Percentiles rank a stretch among this genome's conserved stretches.
These are phyloP conservation scores for Artibeus jamaicensis DNA, from an alignment of 2,797 vertebrate species.

Conservation along the genomic window DNA sequence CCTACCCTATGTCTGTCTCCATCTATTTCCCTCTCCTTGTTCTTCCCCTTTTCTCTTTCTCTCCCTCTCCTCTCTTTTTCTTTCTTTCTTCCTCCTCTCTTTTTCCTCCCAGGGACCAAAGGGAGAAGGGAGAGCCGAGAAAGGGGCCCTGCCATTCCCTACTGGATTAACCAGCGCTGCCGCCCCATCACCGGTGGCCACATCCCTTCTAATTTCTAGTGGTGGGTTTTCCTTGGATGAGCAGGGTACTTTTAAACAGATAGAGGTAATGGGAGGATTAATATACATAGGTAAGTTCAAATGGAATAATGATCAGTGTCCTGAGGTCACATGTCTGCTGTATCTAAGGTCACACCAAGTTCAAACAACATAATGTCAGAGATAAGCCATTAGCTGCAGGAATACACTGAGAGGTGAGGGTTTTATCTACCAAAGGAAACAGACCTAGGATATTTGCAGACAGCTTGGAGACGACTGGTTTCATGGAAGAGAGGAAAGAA, in stretches of 20 bases:
- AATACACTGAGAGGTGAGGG: neutral
- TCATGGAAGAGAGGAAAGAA: neutral
- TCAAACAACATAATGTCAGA: neutral
- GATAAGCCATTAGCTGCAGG: neutral
- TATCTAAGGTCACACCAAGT: neutral
- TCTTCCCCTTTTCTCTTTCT: conserved; percentile 19
- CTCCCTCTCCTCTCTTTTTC: conserved; percentile 30
- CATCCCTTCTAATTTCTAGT: conserved; percentile 54
- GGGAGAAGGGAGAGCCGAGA: conserved; percentile 64
- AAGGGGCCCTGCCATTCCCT: conserved; percentile 40
- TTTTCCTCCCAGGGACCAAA: conserved; percentile 66
- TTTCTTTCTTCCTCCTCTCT: conserved; percentile 70
- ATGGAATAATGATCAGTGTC: neutral
- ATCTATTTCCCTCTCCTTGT: conserved; percentile 24
- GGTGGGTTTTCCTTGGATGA: conserved; percentile 58
- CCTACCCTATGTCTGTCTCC: conserved; percentile 36
- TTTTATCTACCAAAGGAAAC: neutral
- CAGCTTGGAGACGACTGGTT: neutral
- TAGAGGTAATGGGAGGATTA: conserved; percentile 27
- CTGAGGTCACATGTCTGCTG: neutral
- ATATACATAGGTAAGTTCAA: conserved; percentile 25
- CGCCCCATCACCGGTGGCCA: neutral
- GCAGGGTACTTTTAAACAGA: conserved; percentile 51
- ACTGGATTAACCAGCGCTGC: conserved; percentile 34
- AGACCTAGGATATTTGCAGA: neutral